Base-by-base conservation (phyloP, 2,888 invertebrate species). In the Acanthopleura granulata region DNA sequence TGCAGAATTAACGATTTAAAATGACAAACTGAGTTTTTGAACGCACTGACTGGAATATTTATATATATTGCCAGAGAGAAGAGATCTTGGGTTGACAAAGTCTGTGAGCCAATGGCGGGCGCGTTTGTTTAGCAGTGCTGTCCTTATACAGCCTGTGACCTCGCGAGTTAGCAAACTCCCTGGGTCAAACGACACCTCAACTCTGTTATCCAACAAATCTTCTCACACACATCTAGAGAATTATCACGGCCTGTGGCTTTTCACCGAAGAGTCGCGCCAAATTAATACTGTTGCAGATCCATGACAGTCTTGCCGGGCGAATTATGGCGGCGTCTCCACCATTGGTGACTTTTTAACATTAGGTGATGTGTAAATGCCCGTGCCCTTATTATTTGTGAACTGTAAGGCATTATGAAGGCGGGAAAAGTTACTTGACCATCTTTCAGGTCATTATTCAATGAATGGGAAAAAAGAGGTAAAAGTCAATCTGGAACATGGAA, bases 121-220 rank as follows among this genome's bases (percentile, higher is more conserved):
- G 18, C 57, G 12, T 57, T n/a, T 57, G 12, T 12, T 57, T n/a
- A 57, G 57, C 22, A 6, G 57, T 12, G 6, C 18, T n/a, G 18
- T n/a, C 1, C 57, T 12, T 6, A 57, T 57, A 57, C n/a, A 40
- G 40, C 40, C 40, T 6, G 57, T 57, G 57, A 57, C 57, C 57
- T 57, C 57, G 22, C 57, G 57, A 57, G 57, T 57, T 57, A 57
- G 57, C 57, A 57, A 57, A 57, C 57, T 57, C 57, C 12, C 22
- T 9, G 40, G 40, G 57, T 57, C 18, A 57, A n/a, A 57, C n/a
- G 57, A 57, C 57, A 57, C 18, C 22, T n/a, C 57, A 22, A 18
- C n/a, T 18, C n/a, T 4, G 57, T 18, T 18, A 57, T 4, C 57
- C 57, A 57, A 57, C n/a, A 18, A 57, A 22, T 18, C n/a, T 22